phyloP scores from a whole-genome alignment of 2,888 invertebrate genomes.

The Morpho achilles region DNA sequence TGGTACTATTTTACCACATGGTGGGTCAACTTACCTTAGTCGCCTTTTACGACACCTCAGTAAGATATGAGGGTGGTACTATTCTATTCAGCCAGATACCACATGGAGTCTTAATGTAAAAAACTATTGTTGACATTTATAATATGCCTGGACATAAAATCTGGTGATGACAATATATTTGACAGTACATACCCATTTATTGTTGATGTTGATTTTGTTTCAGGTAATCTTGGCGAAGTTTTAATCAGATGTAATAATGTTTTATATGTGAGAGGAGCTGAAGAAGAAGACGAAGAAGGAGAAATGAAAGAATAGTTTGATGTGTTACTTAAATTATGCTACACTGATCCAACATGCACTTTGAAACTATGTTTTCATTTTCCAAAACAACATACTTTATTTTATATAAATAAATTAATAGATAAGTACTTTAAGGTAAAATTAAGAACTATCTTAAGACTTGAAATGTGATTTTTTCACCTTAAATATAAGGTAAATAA shows the following conservation, averaged over 20 bases:
- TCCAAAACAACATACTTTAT: background rate
- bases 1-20: too few relatives aligned
- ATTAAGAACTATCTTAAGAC: conserved; percentile 2
- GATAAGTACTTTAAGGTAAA: conserved; percentile 1
- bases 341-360: too few relatives aligned
- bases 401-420: background rate
- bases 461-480: conserved; percentile 15
- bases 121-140: too few relatives aligned
- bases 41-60: too few relatives aligned
- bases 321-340: too few relatives aligned
- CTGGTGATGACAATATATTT: too few relatives aligned
- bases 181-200: too few relatives aligned
- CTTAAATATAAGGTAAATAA: conserved; percentile 23
- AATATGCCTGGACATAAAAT: too few relatives aligned
- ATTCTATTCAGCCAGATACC: too few relatives aligned
- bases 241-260: conserved; percentile 98
- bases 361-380: background rate
- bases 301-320: conserved; percentile 90
- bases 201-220: conserved; percentile 27
- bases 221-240: conserved; percentile 96
- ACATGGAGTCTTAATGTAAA: background rate
- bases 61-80: too few relatives aligned
- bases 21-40: too few relatives aligned
- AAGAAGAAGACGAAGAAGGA: conserved; percentile 98
- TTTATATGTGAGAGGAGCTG: conserved; percentile 94